A percentile compares a stretch with the other conserved stretches of the same genome.
Conservation (phyloP, 1,140 invertebrate genomes). For the Drosophila prosaltans region DNA sequence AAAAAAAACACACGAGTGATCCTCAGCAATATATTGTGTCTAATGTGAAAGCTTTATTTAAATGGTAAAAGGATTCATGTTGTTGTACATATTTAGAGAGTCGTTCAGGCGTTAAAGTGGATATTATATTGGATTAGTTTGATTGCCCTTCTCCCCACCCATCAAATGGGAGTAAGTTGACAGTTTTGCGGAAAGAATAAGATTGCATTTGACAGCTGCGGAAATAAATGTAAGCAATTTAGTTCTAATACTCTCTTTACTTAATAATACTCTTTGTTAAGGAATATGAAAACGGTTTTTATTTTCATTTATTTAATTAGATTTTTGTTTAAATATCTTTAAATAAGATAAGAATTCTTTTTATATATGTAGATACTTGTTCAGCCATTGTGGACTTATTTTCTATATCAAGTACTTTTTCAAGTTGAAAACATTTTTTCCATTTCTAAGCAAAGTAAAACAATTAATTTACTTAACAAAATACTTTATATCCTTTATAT, state of each 20-base stretch:
- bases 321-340: too few species aligned
- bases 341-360: too few species aligned
- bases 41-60: background rate
- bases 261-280: too few species aligned
- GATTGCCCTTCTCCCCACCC: background rate
- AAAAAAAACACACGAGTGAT: background rate
- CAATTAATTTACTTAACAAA: too few species aligned
- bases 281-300: too few species aligned
- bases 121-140: conserved; percentile 1
- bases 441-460: too few species aligned
- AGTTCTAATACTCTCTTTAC: background rate
- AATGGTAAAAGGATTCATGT: background rate
- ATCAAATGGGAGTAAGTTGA: background rate
- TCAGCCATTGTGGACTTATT: too few species aligned
- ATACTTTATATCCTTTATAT: too few species aligned
- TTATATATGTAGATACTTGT: too few species aligned
- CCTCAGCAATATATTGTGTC: background rate
- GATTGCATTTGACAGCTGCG: background rate
- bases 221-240: background rate
- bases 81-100: background rate
- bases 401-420: too few species aligned
- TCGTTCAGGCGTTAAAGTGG: background rate
- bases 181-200: background rate
- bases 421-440: too few species aligned
- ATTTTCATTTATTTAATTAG: too few species aligned